Base-by-base conservation (phyloP, 2,113 vertebrate species). In the Aviceda subcristata region DNA sequence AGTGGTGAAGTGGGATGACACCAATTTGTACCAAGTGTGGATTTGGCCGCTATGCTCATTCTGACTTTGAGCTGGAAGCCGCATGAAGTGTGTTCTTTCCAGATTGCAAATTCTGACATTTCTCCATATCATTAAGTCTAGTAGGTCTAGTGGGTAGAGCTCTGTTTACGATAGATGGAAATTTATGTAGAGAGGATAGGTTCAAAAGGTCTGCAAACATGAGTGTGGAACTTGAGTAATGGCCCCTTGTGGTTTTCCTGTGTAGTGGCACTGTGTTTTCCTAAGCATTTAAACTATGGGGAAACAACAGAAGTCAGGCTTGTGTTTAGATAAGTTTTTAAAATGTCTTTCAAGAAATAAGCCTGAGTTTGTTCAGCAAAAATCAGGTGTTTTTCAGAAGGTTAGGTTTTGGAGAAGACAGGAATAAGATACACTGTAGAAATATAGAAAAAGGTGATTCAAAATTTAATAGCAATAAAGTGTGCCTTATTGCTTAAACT, bases 161-260 rank as follows among this genome's bases (percentile, higher is more conserved):
- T 91, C 32, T 88, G 53, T 88, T 93, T 93, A 73, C 45, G 69
- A 36, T 69, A 88, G 74, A 46, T 90, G 88, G 32, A 86, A 76
- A 76, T 90, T 57, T 78, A 27, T 64, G 30, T 80, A 41, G 57
- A 66, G 53, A 64, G 50, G 27, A 60, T 62, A 62, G 19, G 36
- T 76, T 94, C 90, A 62, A 75, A 91, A 88, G 62, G 71, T 78
- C 77, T 78, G 38, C 57, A 67, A 71, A 51, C 57, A 63, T 29
- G 7, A 5, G 60, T 67, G 36, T 7, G 48, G 60, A 78, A 20
- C 36, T 94, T 85, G 69, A 96, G 43, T 88, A 76, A 96, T 94
- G 62, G 92, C 48, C 71, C 53, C 87, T 88, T 86, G 71, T 90
- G 93, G 45, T 86, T 93, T 94, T 93, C 53, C 74, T 92, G 30